phyloP scores from a whole-genome alignment of 2,797 vertebrate genomes.

The Tauraco hartlaubi region DNA sequence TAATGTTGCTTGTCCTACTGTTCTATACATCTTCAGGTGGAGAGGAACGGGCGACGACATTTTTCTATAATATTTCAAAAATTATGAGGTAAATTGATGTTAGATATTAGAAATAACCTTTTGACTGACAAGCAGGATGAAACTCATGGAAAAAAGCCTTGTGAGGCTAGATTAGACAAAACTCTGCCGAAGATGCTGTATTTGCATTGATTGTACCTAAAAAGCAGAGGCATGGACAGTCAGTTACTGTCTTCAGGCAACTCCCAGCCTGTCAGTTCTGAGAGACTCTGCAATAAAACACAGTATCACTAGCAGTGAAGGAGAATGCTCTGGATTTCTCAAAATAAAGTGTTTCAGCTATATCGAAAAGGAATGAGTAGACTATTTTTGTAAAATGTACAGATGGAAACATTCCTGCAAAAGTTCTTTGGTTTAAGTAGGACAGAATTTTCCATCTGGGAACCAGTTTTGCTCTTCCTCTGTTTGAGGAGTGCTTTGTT shows the following conservation, averaged over 20 bases:
- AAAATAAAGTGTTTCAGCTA: constrained; percentile 33
- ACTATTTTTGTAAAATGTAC: constrained; percentile 58
- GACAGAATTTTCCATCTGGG: constrained; percentile 18
- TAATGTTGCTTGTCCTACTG: background rate
- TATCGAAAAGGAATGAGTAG: background rate
- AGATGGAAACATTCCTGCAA: constrained; percentile 25
- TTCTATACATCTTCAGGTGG: background rate
- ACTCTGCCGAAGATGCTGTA: background rate
- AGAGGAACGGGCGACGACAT: background rate
- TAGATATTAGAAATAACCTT: background rate
- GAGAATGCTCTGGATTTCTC: constrained; percentile 28
- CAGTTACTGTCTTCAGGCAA: constrained; percentile 28
- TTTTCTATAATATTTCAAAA: background rate
- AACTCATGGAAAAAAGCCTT: background rate
- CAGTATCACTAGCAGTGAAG: constrained; percentile 3
- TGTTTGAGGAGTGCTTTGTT: background rate
- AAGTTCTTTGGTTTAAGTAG: constrained; percentile 63
- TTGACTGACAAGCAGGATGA: background rate
- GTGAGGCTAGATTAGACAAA: background rate
- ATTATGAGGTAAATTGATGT: background rate
- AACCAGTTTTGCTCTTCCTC: background rate
- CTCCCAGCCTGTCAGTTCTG: constrained; percentile 21
- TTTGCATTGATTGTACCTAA: background rate
- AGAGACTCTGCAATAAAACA: constrained; percentile 22
- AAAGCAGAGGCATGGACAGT: constrained; percentile 7